These are phyloP conservation scores for Drosophila neutralis DNA, from an alignment of 2,888 invertebrate species.

Conservation along the genomic window DNA sequence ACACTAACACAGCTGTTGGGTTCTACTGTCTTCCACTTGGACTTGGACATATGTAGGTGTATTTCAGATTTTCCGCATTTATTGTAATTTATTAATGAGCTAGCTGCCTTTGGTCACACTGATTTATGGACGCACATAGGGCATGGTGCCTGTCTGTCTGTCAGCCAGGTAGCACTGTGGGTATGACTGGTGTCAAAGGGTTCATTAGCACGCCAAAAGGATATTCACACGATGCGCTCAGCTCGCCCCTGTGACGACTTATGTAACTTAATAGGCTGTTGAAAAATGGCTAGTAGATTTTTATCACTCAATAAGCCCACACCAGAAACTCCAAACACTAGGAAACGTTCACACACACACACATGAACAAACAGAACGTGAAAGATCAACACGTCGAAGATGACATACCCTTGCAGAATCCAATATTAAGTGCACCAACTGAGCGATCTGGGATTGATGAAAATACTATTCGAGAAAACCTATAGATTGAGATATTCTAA, in stretches of 20 bases:
- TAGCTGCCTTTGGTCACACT: conserved; percentile 47
- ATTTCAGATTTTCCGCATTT: conserved; percentile 61
- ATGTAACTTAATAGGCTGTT: conserved; percentile 78
- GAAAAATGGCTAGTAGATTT: conserved; percentile 71
- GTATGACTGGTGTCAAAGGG: conserved; percentile 63
- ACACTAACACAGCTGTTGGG: conserved; percentile 25
- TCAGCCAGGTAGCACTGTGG: conserved; percentile 34
- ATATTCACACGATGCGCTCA: conserved; percentile 70
- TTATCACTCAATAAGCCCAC: conserved; percentile 59
- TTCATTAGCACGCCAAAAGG: conserved; percentile 74
- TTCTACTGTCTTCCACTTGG: conserved; percentile 2
- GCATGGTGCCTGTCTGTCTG: conserved; percentile 57
- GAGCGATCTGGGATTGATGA: background rate
- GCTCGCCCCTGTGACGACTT: conserved; percentile 51
- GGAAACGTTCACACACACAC: conserved; percentile 16
- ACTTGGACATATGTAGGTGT: conserved; percentile 31
- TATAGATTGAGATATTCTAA: background rate
- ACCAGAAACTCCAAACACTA: conserved; percentile 12
- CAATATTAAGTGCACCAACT: background rate
- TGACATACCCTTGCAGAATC: background rate
- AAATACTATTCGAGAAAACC: background rate
- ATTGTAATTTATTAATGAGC: conserved; percentile 70
- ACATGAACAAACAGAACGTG: conserved; percentile 8
- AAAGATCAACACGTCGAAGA: background rate
- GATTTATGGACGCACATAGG: conserved; percentile 67